These are phyloP conservation scores for Tethea ocularis DNA, from an alignment of 2,888 invertebrate species.

Conservation along the genomic window DNA sequence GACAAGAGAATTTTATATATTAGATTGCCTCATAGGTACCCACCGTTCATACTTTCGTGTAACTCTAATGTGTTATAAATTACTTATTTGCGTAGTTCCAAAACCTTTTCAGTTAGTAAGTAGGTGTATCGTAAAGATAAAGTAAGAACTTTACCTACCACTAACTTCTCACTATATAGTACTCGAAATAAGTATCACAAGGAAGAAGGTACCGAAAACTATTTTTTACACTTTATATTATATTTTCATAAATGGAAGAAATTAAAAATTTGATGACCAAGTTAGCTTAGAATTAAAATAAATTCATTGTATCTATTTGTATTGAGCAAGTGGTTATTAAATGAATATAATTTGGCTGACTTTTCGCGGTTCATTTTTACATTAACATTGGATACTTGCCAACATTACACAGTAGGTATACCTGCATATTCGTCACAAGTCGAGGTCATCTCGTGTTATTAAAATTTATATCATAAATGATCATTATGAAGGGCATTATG, in stretches of 20 bases:
- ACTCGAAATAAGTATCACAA: too few species aligned
- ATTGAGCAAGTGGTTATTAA: constrained; percentile 19
- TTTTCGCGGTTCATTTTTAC: constrained; percentile 49
- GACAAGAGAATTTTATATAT: too few species aligned
- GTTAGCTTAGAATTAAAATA: neutral
- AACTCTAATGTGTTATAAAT: too few species aligned
- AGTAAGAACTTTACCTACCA: too few species aligned
- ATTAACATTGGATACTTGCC: constrained; percentile 64
- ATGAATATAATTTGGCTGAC: constrained; percentile 42
- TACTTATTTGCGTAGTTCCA: too few species aligned
- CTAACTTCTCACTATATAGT: too few species aligned
- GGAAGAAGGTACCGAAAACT: too few species aligned
- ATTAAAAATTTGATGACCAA: too few species aligned
- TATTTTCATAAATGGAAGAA: neutral
- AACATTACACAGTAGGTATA: constrained; percentile 50
- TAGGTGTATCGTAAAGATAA: too few species aligned
- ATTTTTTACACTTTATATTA: neutral
- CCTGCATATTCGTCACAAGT: constrained; percentile 55
- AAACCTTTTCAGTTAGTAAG: too few species aligned
- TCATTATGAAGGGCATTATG: neutral
- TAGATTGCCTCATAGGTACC: too few species aligned
- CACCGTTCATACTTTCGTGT: too few species aligned
- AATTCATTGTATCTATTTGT: neutral
- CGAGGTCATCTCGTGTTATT: constrained; percentile 45
- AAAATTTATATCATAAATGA: constrained; percentile 13